Evolutionary conservation across 1,140 invertebrate species (phyloP).

Genomic region (Lutraria rhynchaena): DNA sequence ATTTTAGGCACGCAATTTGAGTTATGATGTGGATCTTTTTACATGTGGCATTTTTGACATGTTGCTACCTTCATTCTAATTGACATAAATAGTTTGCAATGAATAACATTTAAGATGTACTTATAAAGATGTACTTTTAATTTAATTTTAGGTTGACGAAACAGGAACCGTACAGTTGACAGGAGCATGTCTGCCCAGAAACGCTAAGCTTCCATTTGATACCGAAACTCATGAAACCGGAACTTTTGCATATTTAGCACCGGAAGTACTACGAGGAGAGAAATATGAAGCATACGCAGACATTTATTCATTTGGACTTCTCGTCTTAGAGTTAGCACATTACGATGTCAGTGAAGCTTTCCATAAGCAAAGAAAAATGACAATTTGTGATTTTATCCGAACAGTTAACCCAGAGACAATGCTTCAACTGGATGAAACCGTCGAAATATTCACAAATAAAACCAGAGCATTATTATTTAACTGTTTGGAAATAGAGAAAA

Average conservation of each 20-base stretch:
- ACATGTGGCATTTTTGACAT: too few relatives aligned
- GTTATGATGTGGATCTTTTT: too few relatives aligned
- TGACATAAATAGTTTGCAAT: too few relatives aligned
- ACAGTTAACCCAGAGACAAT: conserved; percentile 60
- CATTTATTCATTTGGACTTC: conserved; percentile 70
- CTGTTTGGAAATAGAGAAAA: conserved; percentile 21
- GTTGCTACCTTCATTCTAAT: too few relatives aligned
- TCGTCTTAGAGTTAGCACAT: conserved; percentile 64
- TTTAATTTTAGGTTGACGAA: conserved; percentile 59
- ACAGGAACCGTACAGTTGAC: conserved; percentile 61
- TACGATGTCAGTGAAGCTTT: conserved; percentile 44
- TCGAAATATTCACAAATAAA: conserved; percentile 40
- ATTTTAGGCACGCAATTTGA: too few relatives aligned
- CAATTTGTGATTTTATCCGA: conserved; percentile 58
- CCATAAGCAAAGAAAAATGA: conserved; percentile 50
- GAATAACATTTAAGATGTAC: background rate
- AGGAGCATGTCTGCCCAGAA: conserved; percentile 62
- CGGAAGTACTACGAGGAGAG: conserved; percentile 65
- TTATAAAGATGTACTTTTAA: background rate
- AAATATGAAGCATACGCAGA: conserved; percentile 63
- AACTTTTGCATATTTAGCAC: conserved; percentile 67
- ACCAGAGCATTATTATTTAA: conserved; percentile 32
- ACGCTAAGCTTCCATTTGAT: conserved; percentile 55
- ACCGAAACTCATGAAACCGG: conserved; percentile 26
- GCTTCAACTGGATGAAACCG: conserved; percentile 46